phyloP scores from a whole-genome alignment of 2,113 vertebrate genomes.

The Thamnophis sirtalis region DNA sequence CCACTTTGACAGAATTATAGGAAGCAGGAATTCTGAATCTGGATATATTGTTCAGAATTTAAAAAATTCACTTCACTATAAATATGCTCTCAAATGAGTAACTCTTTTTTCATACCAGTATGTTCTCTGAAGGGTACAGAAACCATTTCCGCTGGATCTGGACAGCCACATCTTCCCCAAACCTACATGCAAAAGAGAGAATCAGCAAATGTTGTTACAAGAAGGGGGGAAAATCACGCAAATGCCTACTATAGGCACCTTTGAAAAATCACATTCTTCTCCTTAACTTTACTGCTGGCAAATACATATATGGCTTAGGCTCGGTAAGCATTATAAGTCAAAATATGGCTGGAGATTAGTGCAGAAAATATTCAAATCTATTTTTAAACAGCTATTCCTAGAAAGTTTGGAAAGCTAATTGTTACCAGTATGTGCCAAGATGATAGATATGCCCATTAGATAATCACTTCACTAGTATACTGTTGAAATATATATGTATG shows the following conservation, averaged over 20 bases:
- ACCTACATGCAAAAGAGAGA: background rate
- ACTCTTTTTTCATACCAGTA: slow-evolving; percentile 4
- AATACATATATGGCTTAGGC: background rate
- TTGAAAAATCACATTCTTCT: background rate
- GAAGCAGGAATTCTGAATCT: no score
- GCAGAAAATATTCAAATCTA: background rate
- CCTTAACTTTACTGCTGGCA: background rate
- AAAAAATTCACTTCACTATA: background rate
- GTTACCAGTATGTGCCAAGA: background rate
- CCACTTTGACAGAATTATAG: background rate
- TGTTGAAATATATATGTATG: background rate
- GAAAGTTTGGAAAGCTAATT: background rate
- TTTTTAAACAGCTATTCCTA: background rate
- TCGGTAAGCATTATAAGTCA: background rate
- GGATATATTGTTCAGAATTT: background rate
- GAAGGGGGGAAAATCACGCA: background rate
- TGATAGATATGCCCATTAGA: background rate
- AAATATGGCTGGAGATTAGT: background rate
- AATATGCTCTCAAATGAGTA: background rate
- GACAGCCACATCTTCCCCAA: slow-evolving; percentile 1
- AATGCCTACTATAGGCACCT: background rate
- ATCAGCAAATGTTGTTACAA: no score
- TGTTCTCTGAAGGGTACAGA: background rate
- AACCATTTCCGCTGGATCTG: background rate
- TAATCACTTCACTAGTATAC: background rate